Conservation (phyloP, 2,797 vertebrate species). For the Rhinoraja longicauda region DNA sequence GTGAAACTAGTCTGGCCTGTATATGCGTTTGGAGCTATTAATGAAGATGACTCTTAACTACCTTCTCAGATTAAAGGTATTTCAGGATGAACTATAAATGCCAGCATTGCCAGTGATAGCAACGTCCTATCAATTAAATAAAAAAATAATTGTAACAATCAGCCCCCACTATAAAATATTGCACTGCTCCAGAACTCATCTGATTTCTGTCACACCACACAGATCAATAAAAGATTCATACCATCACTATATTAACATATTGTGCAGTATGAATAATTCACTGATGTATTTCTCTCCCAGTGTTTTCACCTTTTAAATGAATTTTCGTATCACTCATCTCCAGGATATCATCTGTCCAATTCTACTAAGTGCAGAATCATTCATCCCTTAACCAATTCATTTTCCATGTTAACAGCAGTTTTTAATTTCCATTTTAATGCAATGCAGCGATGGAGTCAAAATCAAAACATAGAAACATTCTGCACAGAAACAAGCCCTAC, state of each 20-base stretch:
- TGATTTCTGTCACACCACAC: background rate
- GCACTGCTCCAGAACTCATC: background rate
- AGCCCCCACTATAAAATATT: background rate
- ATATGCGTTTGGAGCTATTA: no score
- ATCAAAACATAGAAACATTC: background rate
- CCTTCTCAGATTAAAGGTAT: no score
- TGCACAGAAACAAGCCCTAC: no score
- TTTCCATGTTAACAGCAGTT: background rate
- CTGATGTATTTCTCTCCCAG: background rate
- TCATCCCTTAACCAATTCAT: background rate
- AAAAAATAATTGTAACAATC: background rate
- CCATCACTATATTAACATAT: background rate
- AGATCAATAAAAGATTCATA: background rate
- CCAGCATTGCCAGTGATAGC: no score
- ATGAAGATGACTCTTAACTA: no score
- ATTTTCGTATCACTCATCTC: background rate
- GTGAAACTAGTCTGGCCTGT: no score
- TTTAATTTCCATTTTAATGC: background rate
- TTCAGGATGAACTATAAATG: no score
- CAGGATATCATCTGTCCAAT: background rate
- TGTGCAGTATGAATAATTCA: background rate
- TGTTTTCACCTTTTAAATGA: constrained; percentile 13
- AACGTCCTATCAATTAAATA: no score
- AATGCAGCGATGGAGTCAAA: background rate
- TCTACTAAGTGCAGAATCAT: background rate